Evolutionary conservation across 2,888 invertebrate genomes (phyloP), one percentile per base, ranked within the genome.

Genomic region (Leucophora obtusa): DNA sequence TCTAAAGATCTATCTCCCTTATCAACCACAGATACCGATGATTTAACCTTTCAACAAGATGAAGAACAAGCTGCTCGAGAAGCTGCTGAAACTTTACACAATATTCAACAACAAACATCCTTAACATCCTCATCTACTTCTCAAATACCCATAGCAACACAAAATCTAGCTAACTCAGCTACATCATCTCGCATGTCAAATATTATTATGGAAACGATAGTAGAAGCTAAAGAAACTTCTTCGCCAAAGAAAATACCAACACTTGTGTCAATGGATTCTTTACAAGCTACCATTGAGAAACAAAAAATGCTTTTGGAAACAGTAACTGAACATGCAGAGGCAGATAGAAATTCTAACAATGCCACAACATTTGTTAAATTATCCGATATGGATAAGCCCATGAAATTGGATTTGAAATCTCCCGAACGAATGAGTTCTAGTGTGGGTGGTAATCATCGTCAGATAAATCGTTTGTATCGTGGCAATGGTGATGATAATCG

Each of bases 311-410:
- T 91, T 8, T 82, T 91, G 11, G 91, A 91, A 78, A 90, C 90
- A 0, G 90, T 90, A 2, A 89, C 87, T 17, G 90, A 91, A 75
- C 87, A 89, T 59, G 83, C 84, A 0, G 88, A 87, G 60, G 91
- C 83, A 0, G 79, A 73, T 21, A 90, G 91, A 82, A 89, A 91
- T 1, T 17, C 77, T 6, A 33, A 35, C 4, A 28, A 28, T 28
- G 89, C 81, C n/a, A 89, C 91, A 24, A 91, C 91, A 24, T 95
- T 95, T 87, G 96, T 96, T 0, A 94, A 94, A 86, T 91, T 96
- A 8, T 96, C 96, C 1, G 96, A 96, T 87, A 91, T 96, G 88
- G 95, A 96, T 87, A 94, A 94, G 85, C 92, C 93, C 6, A 91
- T 92, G 8, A 92, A 92, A 70, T 89, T 92, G 59, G 92, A 92